phyloP scores from a whole-genome alignment of 2,888 invertebrate genomes.

The Limnephilus lunatus region DNA sequence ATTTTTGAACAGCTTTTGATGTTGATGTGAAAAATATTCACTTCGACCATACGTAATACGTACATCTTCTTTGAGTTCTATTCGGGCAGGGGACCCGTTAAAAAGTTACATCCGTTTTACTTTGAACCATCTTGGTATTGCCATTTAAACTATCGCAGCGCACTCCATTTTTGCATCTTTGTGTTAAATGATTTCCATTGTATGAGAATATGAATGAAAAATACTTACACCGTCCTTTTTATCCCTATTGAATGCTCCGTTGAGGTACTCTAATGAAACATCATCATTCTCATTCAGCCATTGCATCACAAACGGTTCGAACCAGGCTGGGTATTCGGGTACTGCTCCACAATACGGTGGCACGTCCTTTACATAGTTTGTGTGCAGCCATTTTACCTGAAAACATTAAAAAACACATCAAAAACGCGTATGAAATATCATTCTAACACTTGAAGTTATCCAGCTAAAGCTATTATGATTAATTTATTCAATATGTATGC shows the following conservation, averaged over 20 bases:
- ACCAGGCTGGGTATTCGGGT: conserved; percentile 99
- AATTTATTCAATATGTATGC: too few species aligned
- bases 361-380: conserved; percentile 98
- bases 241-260: conserved; percentile 98
- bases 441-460: not conserved
- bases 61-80: too few species aligned
- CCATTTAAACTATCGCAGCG: not conserved
- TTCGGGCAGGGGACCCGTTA: too few species aligned
- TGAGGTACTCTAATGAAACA: conserved; percentile 98
- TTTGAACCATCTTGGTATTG: too few species aligned
- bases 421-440: not conserved
- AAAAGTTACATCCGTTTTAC: too few species aligned
- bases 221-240: conserved; percentile 92
- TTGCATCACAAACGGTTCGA: conserved; percentile 99
- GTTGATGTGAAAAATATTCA: too few species aligned
- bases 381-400: conserved; percentile 97
- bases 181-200: not conserved
- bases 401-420: not conserved
- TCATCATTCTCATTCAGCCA: conserved; percentile 99
- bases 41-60: too few species aligned
- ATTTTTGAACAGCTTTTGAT: too few species aligned
- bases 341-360: conserved; percentile 98
- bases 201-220: not conserved
- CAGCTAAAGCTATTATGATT: too few species aligned
- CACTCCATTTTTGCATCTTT: too few species aligned